Evolutionary conservation across 2,113 vertebrate species (phyloP), one percentile per base, ranked within the genome.

Genomic region (Lanius collurio): DNA sequence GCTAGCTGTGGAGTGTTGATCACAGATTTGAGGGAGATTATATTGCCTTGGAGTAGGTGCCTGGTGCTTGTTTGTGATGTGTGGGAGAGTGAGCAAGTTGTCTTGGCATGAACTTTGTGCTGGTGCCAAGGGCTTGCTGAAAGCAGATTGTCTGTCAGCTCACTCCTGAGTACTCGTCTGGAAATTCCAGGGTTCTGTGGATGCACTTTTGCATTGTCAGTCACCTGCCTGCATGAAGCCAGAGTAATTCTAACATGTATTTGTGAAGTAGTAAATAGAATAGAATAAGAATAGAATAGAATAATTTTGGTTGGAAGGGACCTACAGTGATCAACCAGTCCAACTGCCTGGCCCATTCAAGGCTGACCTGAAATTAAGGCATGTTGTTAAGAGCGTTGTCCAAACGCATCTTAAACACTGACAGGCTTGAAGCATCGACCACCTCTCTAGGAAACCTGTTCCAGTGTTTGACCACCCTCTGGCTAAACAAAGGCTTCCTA

Each of bases 91-190:
- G 10, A 86, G 59, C 15, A 13, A 90, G 90, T 86, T 90, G 83
- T 93, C 96, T 97, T 90, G 83, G 94, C 39, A 17, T 86, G 90
- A 94, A 59, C 88, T 92, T 28, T 92, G 83, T 83, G 76, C 79
- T 57, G 50, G 52, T 94, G 94, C 94, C 96, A 90, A 93, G 80
- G 86, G 80, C 75, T 93, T 89, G 64, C 89, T 83, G 76, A 90
- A 93, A 93, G 71, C 79, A 95, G 94, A 86, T 92, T 86, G 79
- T 91, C 90, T 91, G 75, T 92, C 87, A 82, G 65, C 73, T 94
- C 7, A 0, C 79, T 95, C 50, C 91, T 70, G 94, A 92, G 74
- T 56, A 56, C 65, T 67, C 33, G 73, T 87, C 83, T 92, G 90
- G 68, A 81, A 80, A 89, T 94, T 74, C 89, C 47, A 77, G 73